Evolutionary conservation across 2,888 invertebrate genomes (phyloP).

Genomic region (Elegia similella): DNA sequence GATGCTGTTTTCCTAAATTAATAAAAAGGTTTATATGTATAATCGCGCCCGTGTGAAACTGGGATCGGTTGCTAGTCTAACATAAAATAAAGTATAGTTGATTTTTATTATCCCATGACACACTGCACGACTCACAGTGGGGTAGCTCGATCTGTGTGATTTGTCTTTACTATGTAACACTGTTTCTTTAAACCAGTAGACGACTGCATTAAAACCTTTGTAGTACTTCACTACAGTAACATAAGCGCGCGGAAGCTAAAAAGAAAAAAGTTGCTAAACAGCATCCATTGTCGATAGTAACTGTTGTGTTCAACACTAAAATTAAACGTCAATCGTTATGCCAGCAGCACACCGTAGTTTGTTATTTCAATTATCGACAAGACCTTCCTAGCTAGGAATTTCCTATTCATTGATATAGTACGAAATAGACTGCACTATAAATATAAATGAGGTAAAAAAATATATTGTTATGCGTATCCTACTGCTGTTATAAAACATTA

Average conservation of each 20-base stretch:
- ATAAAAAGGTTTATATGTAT: too few species aligned
- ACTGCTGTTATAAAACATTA: too few species aligned
- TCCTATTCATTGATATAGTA: slow-evolving; percentile 38
- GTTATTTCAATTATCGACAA: slow-evolving; percentile 74
- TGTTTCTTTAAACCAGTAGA: neutral
- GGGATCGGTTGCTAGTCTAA: too few species aligned
- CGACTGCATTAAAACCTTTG: neutral
- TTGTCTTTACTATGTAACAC: too few species aligned
- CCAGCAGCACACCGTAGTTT: slow-evolving; percentile 59
- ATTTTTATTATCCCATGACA: too few species aligned
- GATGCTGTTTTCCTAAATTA: too few species aligned
- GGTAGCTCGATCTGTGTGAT: too few species aligned
- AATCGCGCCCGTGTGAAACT: too few species aligned
- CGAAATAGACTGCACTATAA: slow-evolving; percentile 8
- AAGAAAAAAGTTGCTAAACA: slow-evolving; percentile 31
- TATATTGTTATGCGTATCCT: too few species aligned
- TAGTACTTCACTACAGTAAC: neutral
- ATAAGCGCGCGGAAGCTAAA: slow-evolving; percentile 4
- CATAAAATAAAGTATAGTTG: too few species aligned
- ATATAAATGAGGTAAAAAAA: too few species aligned
- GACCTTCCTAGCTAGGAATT: slow-evolving; percentile 51
- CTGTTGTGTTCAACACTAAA: slow-evolving; percentile 63
- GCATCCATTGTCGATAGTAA: slow-evolving; percentile 39
- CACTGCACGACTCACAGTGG: too few species aligned
- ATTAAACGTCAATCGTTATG: slow-evolving; percentile 75